Base-by-base conservation (phyloP, 2,113 vertebrate species). In the Etia nguti region DNA sequence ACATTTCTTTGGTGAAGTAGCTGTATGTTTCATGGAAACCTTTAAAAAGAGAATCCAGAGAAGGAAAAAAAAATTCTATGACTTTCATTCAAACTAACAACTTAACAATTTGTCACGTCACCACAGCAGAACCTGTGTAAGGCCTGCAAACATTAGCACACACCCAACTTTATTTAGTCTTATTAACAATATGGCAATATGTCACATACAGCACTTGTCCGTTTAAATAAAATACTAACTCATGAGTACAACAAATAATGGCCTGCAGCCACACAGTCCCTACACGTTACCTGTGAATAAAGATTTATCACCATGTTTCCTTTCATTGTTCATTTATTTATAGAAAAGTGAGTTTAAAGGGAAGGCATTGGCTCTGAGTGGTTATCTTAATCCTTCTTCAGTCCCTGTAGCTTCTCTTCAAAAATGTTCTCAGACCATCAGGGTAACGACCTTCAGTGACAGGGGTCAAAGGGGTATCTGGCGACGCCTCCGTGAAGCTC, bases 401-500 rank as follows among this genome's bases (percentile, higher is more conserved):
- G 8, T 48, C 24, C 16, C 16, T 4, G 1, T 50, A 43, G 24
- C 31, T 54, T 48, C 36, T 16, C 9, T n/a, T 41, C 22, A 38
- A 24, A 24, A 34, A 83, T 70, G 31, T 62, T 77, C 62, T 84
- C 57, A 5, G 48, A 59, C 34, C 46, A 5, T 8, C 16, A n/a
- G 26, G 20, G 11, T 56, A 18, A 16, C 2, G 2, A 26, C 46
- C 81, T 82, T 94, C 68, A 96, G 90, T 97, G 96, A 81, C 97
- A 97, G 81, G 95, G 95, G 86, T 97, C 95, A 62, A 96, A 96
- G 8, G 96, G 95, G 85, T 96, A 95, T 86, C 91, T 96, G 83
- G 96, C 88, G n/a, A 96, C 95, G 1, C 97, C 97, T 3, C 97
- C 97, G 3, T 95, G 96, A 41, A 97, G 95, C 93, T 97, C 97